These are phyloP conservation scores for Isurus oxyrinchus DNA, from an alignment of 2,113 vertebrate genomes.

Conservation along the genomic window DNA sequence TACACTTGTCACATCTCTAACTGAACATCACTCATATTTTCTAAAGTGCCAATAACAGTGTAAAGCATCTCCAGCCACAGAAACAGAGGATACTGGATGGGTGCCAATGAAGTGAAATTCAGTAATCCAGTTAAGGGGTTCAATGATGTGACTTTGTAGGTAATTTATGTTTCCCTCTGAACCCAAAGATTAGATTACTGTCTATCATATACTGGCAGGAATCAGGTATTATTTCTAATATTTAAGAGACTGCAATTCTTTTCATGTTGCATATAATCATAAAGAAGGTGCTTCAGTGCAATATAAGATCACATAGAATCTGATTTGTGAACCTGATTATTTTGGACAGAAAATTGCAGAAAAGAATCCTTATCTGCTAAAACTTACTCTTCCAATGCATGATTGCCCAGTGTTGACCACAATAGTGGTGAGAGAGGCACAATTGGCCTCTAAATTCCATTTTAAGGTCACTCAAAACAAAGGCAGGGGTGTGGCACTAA, in stretches of 20 bases:
- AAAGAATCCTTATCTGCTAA: background rate
- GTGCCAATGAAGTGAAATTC: background rate
- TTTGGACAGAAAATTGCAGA: background rate
- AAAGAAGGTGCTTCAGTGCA: background rate
- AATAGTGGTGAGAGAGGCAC: background rate
- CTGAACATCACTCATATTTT: background rate
- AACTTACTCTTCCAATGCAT: background rate
- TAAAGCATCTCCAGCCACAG: background rate
- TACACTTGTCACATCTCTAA: background rate
- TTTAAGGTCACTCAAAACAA: background rate
- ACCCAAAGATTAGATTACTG: background rate
- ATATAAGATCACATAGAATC: background rate
- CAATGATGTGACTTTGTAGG: background rate
- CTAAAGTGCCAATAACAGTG: background rate
- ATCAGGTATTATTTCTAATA: background rate
- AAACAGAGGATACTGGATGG: background rate
- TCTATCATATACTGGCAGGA: background rate
- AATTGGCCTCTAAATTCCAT: background rate
- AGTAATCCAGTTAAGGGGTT: slow-evolving; percentile 16
- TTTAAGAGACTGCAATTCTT: background rate
- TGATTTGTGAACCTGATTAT: background rate
- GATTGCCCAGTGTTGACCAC: background rate
- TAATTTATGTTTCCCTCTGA: slow-evolving; percentile 8
- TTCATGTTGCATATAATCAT: background rate
- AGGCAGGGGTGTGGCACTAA: background rate